Evolutionary conservation across 2,113 vertebrate species (phyloP), one percentile per base, ranked within the genome.

Genomic region (Lasiurus borealis): DNA sequence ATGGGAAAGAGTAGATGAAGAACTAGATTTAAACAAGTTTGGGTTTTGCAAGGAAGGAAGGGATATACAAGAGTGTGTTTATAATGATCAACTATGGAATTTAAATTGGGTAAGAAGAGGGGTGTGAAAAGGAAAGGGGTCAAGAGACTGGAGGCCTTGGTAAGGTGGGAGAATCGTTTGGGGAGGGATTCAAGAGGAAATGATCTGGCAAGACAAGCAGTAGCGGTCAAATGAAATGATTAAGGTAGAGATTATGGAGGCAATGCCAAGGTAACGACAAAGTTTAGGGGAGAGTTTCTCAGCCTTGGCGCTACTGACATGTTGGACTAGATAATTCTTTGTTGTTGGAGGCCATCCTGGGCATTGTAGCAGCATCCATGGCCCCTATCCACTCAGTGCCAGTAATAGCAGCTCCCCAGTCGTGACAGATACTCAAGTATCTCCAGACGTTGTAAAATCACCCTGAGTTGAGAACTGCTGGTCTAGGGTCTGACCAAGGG

Each of bases 221-320:
- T 52, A 23, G 40, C 34, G 44, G 15, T 81, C 64, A 92, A 88
- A 19, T 71, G 29, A 92, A 83, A 85, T 62, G 27, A 21, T 68
- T 64, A 83, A 34, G 21, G 69, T 0, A 82, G 89, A 85, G 66
- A 62, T 76, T 75, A 52, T 18, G n/a, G 57, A 44, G 78, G 13
- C 10, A 27, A 84, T 81, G 27, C 1, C 68, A 23, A 40, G 48
- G 1, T 76, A 92, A 83, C 50, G n/a, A 80, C 21, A 84, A 72
- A 6, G 59, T 76, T 78, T 92, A 91, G 19, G 71, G 27, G 93
- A 93, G 54, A 77, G 7, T 44, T 86, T 89, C 72, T 95, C 68
- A 87, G 4, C 48, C 76, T 87, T 57, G 27, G 44, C 75, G 77
- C 25, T n/a, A 44, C 8, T 89, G 27, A 75, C 54, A 90, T 77